Evolutionary conservation across 2,113 vertebrate species (phyloP).

Genomic region (Entosphenus tridentatus): DNA sequence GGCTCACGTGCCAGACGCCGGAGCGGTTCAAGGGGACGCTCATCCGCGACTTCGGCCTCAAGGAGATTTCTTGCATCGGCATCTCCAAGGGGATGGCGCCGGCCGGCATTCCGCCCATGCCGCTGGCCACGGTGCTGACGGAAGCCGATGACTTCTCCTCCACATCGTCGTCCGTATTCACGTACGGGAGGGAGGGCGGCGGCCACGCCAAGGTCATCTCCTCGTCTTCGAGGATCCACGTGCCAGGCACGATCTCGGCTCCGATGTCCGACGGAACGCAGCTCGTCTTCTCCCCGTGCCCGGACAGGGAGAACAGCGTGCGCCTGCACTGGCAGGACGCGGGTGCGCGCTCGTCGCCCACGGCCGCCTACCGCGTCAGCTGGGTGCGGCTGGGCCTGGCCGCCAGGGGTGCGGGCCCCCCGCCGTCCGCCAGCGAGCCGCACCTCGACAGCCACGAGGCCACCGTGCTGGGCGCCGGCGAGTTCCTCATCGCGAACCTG

Average conservation of each 20-base stretch:
- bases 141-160: too few species aligned
- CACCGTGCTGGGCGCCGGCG: conserved; percentile 49
- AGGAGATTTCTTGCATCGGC: conserved; percentile 67
- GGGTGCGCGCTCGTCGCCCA: conserved; percentile 18
- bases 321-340: neutral
- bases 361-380: conserved; percentile 62
- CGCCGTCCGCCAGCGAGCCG: conserved; percentile 15
- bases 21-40: conserved; percentile 51
- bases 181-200: too few species aligned
- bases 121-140: too few species aligned
- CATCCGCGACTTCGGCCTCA: conserved; percentile 40
- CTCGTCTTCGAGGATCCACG: conserved; percentile 28
- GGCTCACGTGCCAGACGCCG: conserved; percentile 57
- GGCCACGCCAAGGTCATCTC: too few species aligned
- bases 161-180: too few species aligned
- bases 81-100: conserved; percentile 49
- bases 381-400: conserved; percentile 54
- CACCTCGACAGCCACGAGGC: conserved; percentile 43
- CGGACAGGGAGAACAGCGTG: neutral
- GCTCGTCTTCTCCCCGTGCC: conserved; percentile 26
- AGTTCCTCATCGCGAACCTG: conserved; percentile 52
- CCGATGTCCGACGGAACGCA: conserved; percentile 48
- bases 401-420: neutral
- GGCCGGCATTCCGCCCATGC: too few species aligned
- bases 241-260: conserved; percentile 57